Evolutionary conservation across 1,140 invertebrate genomes (phyloP), one percentile per base, ranked within the genome.

Genomic region (Sitobion miscanthi): DNA sequence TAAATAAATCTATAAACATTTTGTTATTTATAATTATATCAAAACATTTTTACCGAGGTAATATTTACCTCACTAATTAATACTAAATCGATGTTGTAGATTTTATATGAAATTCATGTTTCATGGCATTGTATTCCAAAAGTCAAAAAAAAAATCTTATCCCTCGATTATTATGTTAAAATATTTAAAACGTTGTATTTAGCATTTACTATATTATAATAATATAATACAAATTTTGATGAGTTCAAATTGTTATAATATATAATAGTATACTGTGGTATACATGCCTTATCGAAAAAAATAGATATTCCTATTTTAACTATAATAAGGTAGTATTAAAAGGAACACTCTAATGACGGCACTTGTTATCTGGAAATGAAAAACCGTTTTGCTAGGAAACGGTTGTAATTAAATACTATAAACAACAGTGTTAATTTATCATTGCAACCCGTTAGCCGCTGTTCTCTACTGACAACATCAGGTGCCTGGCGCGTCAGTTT

Each of bases 381-480:
- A 90, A 45, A 69, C 54, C 5, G 25, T 62, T 69, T 90, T 42
- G 30, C 54, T 20, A 21, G 38, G 54, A 85, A 91, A 30, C 49
- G 21, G 7, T 23, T 82, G n/a, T 92, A 92, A 86, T 93, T 93
- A 93, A 93, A 93, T n/a, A 38, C 91, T 14, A 85, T 85, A 49
- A 83, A 92, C 77, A 93, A 92, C 69, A 85, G 77, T 42, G 77
- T 54, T 93, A 42, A 93, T 93, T 93, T 86, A 93, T 93, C 1
- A 98, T 94, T 8, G 97, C 96, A 45, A 96, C 96, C 90, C 96
- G 96, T 90, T 57, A 42, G 49, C 23, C 2, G 54, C 9, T 17
- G 30, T 77, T 69, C 62, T 90, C 3, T 62, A 21, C 88, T 42
- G 88, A 62, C 88, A 90, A 54, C n/a, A 42, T 89, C n/a, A 57